These are phyloP conservation scores for Sericinus montela DNA, from an alignment of 2,888 invertebrate species.

Conservation along the genomic window DNA sequence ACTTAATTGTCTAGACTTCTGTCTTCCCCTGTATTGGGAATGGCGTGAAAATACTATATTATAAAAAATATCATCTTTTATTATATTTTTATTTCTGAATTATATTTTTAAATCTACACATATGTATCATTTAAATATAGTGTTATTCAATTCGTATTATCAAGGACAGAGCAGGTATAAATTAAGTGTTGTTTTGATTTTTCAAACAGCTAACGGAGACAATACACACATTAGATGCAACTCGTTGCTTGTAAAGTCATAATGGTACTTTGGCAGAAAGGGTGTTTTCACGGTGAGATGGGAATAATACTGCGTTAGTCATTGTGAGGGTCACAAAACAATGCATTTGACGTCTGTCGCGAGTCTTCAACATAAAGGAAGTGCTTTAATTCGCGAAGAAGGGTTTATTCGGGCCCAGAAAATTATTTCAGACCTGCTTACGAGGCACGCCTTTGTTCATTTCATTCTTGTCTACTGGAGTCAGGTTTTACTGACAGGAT, in stretches of 20 bases:
- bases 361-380: constrained; percentile 36
- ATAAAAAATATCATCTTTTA: too few relatives aligned
- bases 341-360: constrained; percentile 40
- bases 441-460: constrained; percentile 32
- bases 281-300: constrained; percentile 24
- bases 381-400: constrained; percentile 42
- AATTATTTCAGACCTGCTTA: constrained; percentile 38
- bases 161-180: too few relatives aligned
- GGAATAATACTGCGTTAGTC: constrained; percentile 27
- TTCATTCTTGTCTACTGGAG: constrained; percentile 18
- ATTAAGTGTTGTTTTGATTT: too few relatives aligned
- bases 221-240: neutral
- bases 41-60: too few relatives aligned
- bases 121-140: too few relatives aligned
- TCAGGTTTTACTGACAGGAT: constrained; percentile 2
- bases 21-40: too few relatives aligned
- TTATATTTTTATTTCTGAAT: too few relatives aligned
- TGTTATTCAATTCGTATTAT: too few relatives aligned
- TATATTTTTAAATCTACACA: too few relatives aligned
- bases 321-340: constrained; percentile 34
- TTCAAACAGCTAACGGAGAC: too few relatives aligned
- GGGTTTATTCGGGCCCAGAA: constrained; percentile 31
- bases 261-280: constrained; percentile 12
- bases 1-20: too few relatives aligned
- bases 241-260: constrained; percentile 10